phyloP scores from a whole-genome alignment of 1,140 invertebrate species.

The Dinoponera quadriceps region DNA sequence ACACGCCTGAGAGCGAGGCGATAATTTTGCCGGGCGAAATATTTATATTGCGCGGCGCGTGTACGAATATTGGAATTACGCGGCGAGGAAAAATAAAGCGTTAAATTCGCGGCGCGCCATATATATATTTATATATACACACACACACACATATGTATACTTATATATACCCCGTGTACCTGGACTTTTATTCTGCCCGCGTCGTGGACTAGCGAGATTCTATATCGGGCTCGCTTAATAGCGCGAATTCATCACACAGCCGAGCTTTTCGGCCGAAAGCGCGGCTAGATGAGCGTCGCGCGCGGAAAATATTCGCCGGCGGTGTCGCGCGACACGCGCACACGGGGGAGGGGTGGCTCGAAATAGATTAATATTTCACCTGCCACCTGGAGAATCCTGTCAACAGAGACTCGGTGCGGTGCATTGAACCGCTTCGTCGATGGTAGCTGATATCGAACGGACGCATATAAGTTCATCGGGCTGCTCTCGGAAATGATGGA shows the following conservation, averaged over 20 bases:
- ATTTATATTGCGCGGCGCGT: constrained; percentile 31
- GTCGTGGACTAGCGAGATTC: background rate
- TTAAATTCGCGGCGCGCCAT: background rate
- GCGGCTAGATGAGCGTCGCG: background rate
- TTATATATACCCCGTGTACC: too few relatives aligned
- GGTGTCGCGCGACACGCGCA: background rate
- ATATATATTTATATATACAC: background rate
- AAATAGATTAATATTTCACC: constrained; percentile 28
- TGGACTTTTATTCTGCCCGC: background rate
- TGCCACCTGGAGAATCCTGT: constrained; percentile 11
- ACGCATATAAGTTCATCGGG: background rate
- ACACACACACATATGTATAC: too few relatives aligned
- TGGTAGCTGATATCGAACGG: background rate
- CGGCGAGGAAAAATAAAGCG: constrained; percentile 25
- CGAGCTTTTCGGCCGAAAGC: background rate
- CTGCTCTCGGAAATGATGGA: background rate
- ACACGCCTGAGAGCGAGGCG: background rate
- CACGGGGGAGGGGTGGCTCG: background rate
- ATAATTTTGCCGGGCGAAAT: constrained; percentile 25
- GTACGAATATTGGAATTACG: constrained; percentile 30
- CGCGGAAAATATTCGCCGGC: too few relatives aligned
- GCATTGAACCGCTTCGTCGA: background rate
- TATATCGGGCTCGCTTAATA: constrained; percentile 2
- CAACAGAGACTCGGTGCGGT: background rate
- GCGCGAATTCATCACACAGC: background rate